Evolutionary conservation across 2,888 invertebrate species (phyloP).

Genomic region (Camponotus fellah): DNA sequence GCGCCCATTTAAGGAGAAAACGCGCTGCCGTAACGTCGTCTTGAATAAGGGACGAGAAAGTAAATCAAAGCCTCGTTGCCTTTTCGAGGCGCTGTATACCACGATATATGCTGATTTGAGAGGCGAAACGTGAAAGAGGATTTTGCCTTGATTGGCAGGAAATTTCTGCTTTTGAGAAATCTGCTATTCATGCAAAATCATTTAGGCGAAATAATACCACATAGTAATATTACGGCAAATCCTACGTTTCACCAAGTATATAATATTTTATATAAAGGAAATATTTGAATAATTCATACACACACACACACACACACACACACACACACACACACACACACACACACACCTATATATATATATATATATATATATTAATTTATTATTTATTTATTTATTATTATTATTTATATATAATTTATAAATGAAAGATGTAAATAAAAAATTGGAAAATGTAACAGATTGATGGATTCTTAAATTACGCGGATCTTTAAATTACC

Average conservation of each 20-base stretch:
- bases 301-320: not conserved
- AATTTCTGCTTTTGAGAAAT: conserved; percentile 43
- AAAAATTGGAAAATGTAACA: not conserved
- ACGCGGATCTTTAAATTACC: not conserved
- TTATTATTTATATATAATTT: not conserved
- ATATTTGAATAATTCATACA: not conserved
- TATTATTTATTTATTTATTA: not conserved
- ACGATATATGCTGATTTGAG: not conserved
- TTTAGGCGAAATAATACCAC: conserved; percentile 21
- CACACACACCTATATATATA: not conserved
- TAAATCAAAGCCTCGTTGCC: conserved; percentile 63
- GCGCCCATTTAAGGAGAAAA: conserved; percentile 66
- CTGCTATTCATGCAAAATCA: conserved; percentile 20
- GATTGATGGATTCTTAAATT: not conserved
- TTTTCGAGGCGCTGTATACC: conserved; percentile 47
- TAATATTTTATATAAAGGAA: not conserved
- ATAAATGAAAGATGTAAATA: not conserved
- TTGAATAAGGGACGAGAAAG: conserved; percentile 38
- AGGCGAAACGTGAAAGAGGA: conserved; percentile 46
- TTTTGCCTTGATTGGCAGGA: conserved; percentile 51
- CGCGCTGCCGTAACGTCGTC: conserved; percentile 42
- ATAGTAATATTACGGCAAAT: conserved; percentile 13
- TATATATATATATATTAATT: not conserved
- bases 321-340: too few species aligned
- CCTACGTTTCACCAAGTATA: not conserved